A percentile compares a stretch with the other conserved stretches of the same genome.
Evolutionary conservation across 2,888 invertebrate species (phyloP).

Genomic region (Cremastinae sp.): DNA sequence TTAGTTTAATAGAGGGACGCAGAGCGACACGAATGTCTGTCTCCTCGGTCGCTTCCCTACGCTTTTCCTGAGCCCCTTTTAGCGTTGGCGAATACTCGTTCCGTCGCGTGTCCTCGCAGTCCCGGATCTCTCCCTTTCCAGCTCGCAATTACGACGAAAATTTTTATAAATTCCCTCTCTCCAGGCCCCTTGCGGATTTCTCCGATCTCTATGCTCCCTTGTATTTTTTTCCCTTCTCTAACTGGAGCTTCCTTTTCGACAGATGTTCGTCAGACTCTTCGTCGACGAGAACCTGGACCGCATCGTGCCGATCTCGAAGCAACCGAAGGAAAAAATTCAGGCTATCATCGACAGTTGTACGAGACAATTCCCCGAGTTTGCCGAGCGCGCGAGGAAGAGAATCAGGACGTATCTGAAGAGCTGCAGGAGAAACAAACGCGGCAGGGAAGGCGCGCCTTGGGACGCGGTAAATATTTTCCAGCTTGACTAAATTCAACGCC

Average conservation of each 20-base stretch:
- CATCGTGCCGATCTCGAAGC: constrained; percentile 98
- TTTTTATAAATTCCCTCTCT: constrained; percentile 31
- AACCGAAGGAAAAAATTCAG: constrained; percentile 98
- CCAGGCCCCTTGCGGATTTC: not conserved
- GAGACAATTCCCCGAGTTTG: constrained; percentile 97
- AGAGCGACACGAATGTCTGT: constrained; percentile 38
- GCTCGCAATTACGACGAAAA: constrained; percentile 30
- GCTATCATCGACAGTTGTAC: constrained; percentile 98
- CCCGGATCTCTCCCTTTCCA: constrained; percentile 37
- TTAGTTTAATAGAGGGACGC: constrained; percentile 77
- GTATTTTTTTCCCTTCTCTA: constrained; percentile 36
- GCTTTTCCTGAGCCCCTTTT: constrained; percentile 11
- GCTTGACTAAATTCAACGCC: not conserved
- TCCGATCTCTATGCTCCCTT: constrained; percentile 27
- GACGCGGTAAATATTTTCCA: constrained; percentile 88
- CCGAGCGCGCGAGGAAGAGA: constrained; percentile 95
- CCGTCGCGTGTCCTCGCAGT: constrained; percentile 34
- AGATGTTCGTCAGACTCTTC: constrained; percentile 99
- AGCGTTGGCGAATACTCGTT: constrained; percentile 53
- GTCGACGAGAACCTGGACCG: constrained; percentile 98
- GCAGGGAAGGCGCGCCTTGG: constrained; percentile 91
- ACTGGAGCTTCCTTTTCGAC: constrained; percentile 65
- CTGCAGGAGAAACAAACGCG: constrained; percentile 95
- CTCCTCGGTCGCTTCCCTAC: not conserved
- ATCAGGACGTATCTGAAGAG: constrained; percentile 98